Evolutionary conservation across 2,797 vertebrate genomes (phyloP).

Genomic region (Chromis chromis): DNA sequence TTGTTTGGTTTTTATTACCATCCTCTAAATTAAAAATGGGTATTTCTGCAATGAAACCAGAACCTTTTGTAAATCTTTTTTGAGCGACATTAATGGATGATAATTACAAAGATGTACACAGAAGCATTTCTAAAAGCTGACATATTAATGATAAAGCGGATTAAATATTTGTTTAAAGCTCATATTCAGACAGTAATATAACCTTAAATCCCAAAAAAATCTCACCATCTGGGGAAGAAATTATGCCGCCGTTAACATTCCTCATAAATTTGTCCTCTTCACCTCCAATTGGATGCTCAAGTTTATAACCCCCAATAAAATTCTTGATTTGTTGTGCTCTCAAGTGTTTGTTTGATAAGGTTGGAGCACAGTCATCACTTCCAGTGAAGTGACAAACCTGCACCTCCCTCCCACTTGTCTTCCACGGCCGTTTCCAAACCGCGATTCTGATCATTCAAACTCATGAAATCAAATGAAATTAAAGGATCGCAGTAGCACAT

Average conservation of each 20-base stretch:
- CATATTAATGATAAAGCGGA: conserved; percentile 51
- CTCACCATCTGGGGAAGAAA: conserved; percentile 77
- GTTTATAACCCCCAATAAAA: conserved; percentile 88
- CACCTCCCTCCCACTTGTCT: conserved; percentile 50
- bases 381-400: conserved; percentile 63
- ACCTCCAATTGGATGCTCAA: conserved; percentile 80
- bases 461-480: conserved; percentile 75
- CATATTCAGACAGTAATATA: conserved; percentile 72
- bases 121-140: conserved; percentile 34
- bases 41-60: conserved; percentile 5
- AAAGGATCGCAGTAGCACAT: conserved; percentile 57
- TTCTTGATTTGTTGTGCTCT: conserved; percentile 86
- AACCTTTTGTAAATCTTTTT: conserved; percentile 25
- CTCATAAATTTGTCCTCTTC: conserved; percentile 85
- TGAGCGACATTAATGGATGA: not conserved
- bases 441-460: conserved; percentile 37
- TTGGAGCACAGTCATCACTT: conserved; percentile 79
- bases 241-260: conserved; percentile 80
- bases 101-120: conserved; percentile 10
- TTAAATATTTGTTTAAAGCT: conserved; percentile 61
- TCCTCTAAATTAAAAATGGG: not conserved
- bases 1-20: not conserved
- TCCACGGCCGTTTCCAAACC: conserved; percentile 34
- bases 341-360: conserved; percentile 84
- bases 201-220: conserved; percentile 70